A percentile compares a stretch with the other conserved stretches of the same genome.
These are phyloP conservation scores for Dastarcus helophoroides DNA, from an alignment of 2,888 invertebrate genomes.

Conservation along the genomic window DNA sequence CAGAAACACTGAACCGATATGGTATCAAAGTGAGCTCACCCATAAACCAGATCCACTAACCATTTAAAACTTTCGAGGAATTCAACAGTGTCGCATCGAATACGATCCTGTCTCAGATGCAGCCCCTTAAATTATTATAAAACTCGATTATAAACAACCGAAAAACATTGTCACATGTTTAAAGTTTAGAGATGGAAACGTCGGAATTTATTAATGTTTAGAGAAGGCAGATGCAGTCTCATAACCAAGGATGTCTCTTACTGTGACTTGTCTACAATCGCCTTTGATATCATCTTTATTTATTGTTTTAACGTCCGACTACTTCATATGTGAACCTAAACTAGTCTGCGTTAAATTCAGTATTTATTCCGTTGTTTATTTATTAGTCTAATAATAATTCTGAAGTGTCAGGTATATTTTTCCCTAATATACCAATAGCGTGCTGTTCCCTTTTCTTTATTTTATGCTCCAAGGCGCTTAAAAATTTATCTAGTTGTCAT, in stretches of 20 bases:
- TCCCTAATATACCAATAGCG: no score
- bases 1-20: slow-evolving; percentile 11
- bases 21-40: slow-evolving; percentile 5
- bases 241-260: slow-evolving; percentile 13
- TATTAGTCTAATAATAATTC: no score
- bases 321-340: slow-evolving; percentile 9
- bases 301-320: slow-evolving; percentile 11
- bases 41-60: slow-evolving; percentile 6
- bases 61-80: slow-evolving; percentile 18
- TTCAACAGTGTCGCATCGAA: slow-evolving; percentile 28
- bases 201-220: slow-evolving; percentile 27
- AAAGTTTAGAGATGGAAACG: slow-evolving; percentile 23
- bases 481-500: no score
- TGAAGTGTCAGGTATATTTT: no score
- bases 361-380: no score
- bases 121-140: slow-evolving; percentile 26
- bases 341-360: no score
- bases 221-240: slow-evolving; percentile 19
- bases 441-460: no score
- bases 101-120: slow-evolving; percentile 26
- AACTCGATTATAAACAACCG: slow-evolving; percentile 26
- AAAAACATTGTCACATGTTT: slow-evolving; percentile 26
- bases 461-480: no score
- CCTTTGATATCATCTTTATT: slow-evolving; percentile 20
- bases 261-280: slow-evolving; percentile 13